Base-by-base conservation (phyloP, 2,888 invertebrate species). In the Cantharis flavilabris region DNA sequence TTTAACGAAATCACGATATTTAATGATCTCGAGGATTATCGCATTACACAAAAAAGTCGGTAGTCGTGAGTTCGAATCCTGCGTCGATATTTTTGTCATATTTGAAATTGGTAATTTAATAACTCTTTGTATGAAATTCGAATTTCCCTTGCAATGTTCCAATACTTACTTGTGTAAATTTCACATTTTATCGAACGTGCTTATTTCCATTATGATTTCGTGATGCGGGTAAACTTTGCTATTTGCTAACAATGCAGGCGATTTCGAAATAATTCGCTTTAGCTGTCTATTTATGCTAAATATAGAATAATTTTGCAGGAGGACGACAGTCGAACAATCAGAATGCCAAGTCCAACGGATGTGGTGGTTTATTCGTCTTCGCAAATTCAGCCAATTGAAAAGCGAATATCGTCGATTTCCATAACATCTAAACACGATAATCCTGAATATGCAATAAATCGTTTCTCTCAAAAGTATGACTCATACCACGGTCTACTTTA, bases 401-500 rank as follows among this genome's bases (percentile, higher is more conserved):
- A 85, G 80, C 82, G 87, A 74, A 83, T 86, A 75, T 87, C 87
- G n/a, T 83, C 86, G 28, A 77, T 87, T 64, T 85, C 87, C 13
- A 77, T 86, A 73, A 82, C 83, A 62, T 80, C 85, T 23, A 85
- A 84, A 80, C 82, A 82, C 76, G 82, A 84, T 65, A 84, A 84
- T 78, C 81, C 84, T 5, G 85, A 86, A 71, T 85, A 85, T 74
- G 84, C 85, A 64, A 83, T 84, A 49, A 85, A 85, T 77, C 83
- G 85, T 28, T 83, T 85, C 71, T 84, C 86, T 7, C 86, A 86
- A 77, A 87, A 87, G 79, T 87, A 87, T 82, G 87, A 88, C 72
- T 85, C 87, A 23, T 88, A 87, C 80, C 86, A 86, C 79, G 86
- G 85, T 20, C 84, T 88, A 73, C 80, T 86, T 69, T 86, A 87